Evolutionary conservation across 1,140 invertebrate genomes (phyloP).

Genomic region (Procambarus virginalis): DNA sequence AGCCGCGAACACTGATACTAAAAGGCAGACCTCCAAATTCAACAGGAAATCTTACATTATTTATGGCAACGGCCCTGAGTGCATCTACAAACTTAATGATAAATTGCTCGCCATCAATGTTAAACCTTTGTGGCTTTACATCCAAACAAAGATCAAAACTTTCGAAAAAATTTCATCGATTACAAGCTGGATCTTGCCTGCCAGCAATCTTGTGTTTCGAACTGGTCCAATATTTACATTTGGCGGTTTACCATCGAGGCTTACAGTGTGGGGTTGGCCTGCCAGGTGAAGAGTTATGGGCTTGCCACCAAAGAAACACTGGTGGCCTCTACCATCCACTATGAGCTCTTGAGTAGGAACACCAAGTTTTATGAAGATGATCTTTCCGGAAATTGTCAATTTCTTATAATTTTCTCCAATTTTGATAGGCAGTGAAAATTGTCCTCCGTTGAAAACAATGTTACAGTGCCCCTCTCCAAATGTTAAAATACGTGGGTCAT

Average conservation of each 20-base stretch:
- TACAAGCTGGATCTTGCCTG: conserved; percentile 88
- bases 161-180: conserved; percentile 81
- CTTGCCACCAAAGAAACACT: conserved; percentile 93
- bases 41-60: conserved; percentile 76
- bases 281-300: conserved; percentile 88
- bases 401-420: conserved; percentile 72
- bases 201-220: conserved; percentile 84
- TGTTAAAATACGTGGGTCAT: conserved; percentile 88
- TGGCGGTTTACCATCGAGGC: conserved; percentile 90
- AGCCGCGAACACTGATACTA: conserved; percentile 73
- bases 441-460: conserved; percentile 47
- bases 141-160: conserved; percentile 87
- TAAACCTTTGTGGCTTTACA: conserved; percentile 84
- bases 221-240: conserved; percentile 77
- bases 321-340: conserved; percentile 89
- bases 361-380: conserved; percentile 86
- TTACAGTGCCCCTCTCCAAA: conserved; percentile 77
- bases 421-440: conserved; percentile 69
- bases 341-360: conserved; percentile 93
- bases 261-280: conserved; percentile 83
- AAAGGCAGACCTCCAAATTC: conserved; percentile 95
- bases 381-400: conserved; percentile 74
- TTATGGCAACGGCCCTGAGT: no score
- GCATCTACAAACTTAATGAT: conserved; percentile 86
- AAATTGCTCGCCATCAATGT: conserved; percentile 84